These are phyloP conservation scores for Podarcis raffonei DNA, from an alignment of 2,113 vertebrate genomes.

Conservation along the genomic window DNA sequence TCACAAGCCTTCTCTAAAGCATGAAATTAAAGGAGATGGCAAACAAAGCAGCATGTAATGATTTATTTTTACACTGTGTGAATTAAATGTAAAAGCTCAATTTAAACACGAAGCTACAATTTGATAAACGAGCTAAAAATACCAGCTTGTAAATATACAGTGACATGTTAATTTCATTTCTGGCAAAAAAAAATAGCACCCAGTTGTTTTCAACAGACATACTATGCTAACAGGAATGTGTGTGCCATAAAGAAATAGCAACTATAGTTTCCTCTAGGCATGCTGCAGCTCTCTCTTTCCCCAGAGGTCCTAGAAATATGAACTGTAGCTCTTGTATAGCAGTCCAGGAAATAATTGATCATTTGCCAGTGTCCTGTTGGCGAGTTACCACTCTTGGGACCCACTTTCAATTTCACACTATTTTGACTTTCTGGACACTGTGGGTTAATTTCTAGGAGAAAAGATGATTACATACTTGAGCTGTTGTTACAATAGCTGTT, in stretches of 20 bases:
- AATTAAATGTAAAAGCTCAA: slow-evolving; percentile 17
- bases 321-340: slow-evolving; percentile 54
- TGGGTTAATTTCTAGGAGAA: slow-evolving; percentile 40
- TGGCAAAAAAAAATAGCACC: slow-evolving; percentile 2
- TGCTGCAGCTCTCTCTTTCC: slow-evolving; percentile 25
- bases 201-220: slow-evolving; percentile 2
- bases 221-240: background rate
- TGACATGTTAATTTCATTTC: slow-evolving; percentile 5
- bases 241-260: slow-evolving; percentile 6
- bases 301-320: slow-evolving; percentile 36
- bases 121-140: slow-evolving; percentile 20
- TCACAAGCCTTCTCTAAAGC: slow-evolving; percentile 3
- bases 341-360: slow-evolving; percentile 55
- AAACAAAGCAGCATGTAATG: slow-evolving; percentile 32
- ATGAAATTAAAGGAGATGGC: slow-evolving; percentile 5
- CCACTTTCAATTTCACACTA: slow-evolving; percentile 71
- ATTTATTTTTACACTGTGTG: background rate
- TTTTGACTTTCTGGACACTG: slow-evolving; percentile 63
- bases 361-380: slow-evolving; percentile 60
- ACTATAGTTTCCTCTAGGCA: slow-evolving; percentile 20
- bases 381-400: slow-evolving; percentile 49
- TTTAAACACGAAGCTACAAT: slow-evolving; percentile 3
- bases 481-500: slow-evolving; percentile 28
- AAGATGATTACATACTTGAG: slow-evolving; percentile 28
- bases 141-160: background rate